A percentile compares a stretch with the other conserved stretches of the same genome.
Conservation (phyloP, 1,140 invertebrate species). For the Luehdorfia chinensis region DNA sequence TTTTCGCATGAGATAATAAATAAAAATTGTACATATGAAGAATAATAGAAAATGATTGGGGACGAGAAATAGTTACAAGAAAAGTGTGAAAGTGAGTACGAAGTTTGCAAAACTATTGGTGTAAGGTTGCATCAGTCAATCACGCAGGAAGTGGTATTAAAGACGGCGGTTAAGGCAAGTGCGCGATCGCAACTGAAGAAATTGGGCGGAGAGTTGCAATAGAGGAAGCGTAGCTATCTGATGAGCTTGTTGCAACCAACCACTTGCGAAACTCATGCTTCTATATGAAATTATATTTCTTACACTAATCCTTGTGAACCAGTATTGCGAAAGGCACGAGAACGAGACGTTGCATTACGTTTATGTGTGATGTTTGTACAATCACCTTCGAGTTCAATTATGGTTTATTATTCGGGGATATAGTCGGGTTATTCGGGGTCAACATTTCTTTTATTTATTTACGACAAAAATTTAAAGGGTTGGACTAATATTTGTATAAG, state of each 20-base stretch:
- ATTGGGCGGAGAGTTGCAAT: constrained; percentile 50
- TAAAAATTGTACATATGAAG: too few relatives aligned
- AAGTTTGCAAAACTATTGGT: constrained; percentile 1
- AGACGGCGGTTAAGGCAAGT: constrained; percentile 4
- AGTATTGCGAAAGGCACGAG: too few relatives aligned
- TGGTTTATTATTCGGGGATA: too few relatives aligned
- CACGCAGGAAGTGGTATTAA: constrained; percentile 5
- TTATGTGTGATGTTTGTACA: too few relatives aligned
- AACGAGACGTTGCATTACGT: too few relatives aligned
- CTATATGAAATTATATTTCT: constrained; percentile 13
- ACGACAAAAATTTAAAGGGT: too few relatives aligned
- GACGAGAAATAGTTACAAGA: constrained; percentile 10
- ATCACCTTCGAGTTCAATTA: too few relatives aligned
- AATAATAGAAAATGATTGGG: constrained; percentile 2
- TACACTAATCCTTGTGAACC: constrained; percentile 11
- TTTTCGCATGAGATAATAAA: too few relatives aligned
- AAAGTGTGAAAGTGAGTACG: constrained; percentile 9
- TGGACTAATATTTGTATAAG: too few relatives aligned
- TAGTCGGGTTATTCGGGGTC: too few relatives aligned
- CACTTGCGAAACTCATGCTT: constrained; percentile 33
- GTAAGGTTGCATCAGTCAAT: constrained; percentile 13
- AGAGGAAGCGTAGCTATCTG: constrained; percentile 52
- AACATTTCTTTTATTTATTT: too few relatives aligned
- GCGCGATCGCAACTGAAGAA: constrained; percentile 31
- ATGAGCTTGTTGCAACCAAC: constrained; percentile 39